A percentile compares a stretch with the other conserved stretches of the same genome.
Conservation (phyloP, 1,140 invertebrate species). For the Temnothorax longispinosus region DNA sequence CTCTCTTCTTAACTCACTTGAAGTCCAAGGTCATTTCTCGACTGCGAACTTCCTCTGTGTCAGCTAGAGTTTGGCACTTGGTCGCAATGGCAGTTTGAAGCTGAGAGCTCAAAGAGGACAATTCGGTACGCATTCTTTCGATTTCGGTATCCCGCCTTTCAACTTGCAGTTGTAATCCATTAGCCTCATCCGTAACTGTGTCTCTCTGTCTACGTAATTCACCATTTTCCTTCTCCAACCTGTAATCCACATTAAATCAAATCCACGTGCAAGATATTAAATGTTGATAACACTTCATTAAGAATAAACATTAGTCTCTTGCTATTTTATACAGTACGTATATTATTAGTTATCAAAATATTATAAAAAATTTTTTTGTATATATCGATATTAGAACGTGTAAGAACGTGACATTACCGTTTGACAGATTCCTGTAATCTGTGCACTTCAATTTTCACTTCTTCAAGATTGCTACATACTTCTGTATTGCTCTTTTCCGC, state of each 20-base stretch:
- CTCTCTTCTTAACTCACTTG: conserved; percentile 82
- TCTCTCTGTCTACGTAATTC: conserved; percentile 88
- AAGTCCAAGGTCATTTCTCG: conserved; percentile 92
- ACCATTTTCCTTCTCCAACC: conserved; percentile 86
- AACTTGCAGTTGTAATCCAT: conserved; percentile 89
- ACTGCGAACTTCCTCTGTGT: conserved; percentile 92
- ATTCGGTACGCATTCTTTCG: conserved; percentile 88
- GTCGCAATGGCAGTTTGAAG: conserved; percentile 89
- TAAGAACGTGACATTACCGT: conserved; percentile 74
- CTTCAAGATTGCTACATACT: conserved; percentile 88
- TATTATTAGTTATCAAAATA: no score
- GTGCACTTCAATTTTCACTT: conserved; percentile 87
- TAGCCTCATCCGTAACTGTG: conserved; percentile 89
- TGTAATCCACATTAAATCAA: conserved; percentile 75
- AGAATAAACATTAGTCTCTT: conserved; percentile 67
- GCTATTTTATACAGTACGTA: no score
- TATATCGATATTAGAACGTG: no score
- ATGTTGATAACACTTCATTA: background rate
- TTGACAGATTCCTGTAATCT: conserved; percentile 87
- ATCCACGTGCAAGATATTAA: background rate
- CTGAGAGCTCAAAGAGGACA: conserved; percentile 88
- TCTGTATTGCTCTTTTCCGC: conserved; percentile 88
- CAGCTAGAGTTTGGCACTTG: conserved; percentile 93
- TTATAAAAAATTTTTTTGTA: no score
- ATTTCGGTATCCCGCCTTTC: conserved; percentile 90